Evolutionary conservation across 2,888 invertebrate species (phyloP).

Genomic region (Anoplius nigerrimus): DNA sequence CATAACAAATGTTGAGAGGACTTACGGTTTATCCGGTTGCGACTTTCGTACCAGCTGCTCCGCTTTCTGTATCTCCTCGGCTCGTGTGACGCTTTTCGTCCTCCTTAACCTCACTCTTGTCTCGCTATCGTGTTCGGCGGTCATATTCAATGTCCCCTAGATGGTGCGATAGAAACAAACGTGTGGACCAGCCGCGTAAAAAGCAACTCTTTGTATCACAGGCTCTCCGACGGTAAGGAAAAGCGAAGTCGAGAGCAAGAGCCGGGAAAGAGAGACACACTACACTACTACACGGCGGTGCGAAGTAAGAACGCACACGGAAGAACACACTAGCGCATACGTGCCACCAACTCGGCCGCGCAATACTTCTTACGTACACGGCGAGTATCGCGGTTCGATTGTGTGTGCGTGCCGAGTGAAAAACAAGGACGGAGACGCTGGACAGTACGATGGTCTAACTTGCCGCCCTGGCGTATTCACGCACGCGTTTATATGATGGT

Average conservation of each 20-base stretch:
- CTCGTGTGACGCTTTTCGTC: conserved; percentile 90
- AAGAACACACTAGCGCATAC: no score
- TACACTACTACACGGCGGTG: no score
- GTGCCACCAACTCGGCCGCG: no score
- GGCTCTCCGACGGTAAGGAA: neutral
- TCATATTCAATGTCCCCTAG: conserved; percentile 34
- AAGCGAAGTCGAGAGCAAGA: neutral
- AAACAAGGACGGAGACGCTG: no score
- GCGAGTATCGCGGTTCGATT: no score
- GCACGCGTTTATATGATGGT: no score
- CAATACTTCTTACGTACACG: no score
- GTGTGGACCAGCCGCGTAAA: conserved; percentile 2
- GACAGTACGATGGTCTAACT: no score
- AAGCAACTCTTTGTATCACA: no score
- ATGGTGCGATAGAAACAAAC: neutral
- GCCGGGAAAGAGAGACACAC: conserved; percentile 1
- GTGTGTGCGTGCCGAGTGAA: no score
- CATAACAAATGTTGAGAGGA: conserved; percentile 45
- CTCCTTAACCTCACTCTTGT: conserved; percentile 80
- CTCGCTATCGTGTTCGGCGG: conserved; percentile 71
- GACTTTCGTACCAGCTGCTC: conserved; percentile 86
- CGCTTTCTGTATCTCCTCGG: conserved; percentile 90
- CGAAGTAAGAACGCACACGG: no score
- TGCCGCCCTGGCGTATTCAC: no score
- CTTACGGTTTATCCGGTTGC: conserved; percentile 93